phyloP scores from a whole-genome alignment of 2,888 invertebrate genomes.

The Liodrosophila aerea region DNA sequence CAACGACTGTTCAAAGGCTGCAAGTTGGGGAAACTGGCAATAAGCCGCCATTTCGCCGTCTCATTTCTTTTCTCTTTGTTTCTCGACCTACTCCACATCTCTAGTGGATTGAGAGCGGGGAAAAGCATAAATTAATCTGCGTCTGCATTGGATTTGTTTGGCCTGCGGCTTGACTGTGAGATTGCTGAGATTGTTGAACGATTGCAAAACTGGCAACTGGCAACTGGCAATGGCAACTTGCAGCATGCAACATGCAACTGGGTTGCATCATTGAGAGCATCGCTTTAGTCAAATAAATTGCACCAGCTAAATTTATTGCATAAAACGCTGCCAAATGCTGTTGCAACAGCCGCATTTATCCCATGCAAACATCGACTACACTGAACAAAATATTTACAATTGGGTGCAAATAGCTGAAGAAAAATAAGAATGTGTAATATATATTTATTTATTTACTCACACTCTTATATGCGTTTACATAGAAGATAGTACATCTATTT shows the following conservation, averaged over 20 bases:
- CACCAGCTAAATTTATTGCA: slow-evolving; percentile 70
- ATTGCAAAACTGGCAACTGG: slow-evolving; percentile 8
- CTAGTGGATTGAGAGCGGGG: not conserved
- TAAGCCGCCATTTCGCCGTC: slow-evolving; percentile 43
- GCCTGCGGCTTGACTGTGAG: slow-evolving; percentile 38
- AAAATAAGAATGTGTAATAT: not conserved
- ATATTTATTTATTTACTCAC: not conserved
- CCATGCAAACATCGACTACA: slow-evolving; percentile 25
- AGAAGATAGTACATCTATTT: no score
- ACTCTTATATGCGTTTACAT: no score
- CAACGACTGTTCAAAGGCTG: slow-evolving; percentile 42
- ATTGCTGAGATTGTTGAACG: slow-evolving; percentile 47
- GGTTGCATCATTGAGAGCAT: slow-evolving; percentile 49
- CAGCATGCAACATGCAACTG: no score
- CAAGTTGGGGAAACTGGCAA: slow-evolving; percentile 47
- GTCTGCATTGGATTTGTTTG: slow-evolving; percentile 51
- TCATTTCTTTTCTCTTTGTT: slow-evolving; percentile 4
- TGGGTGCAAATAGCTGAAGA: no score
- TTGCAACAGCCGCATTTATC: slow-evolving; percentile 57
- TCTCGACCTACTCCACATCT: slow-evolving; percentile 3
- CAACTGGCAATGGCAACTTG: not conserved
- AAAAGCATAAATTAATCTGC: slow-evolving; percentile 67
- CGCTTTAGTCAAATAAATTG: slow-evolving; percentile 71
- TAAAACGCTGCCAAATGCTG: slow-evolving; percentile 65
- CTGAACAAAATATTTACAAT: no score